Evolutionary conservation across 2,797 vertebrate species (phyloP), one percentile per base, ranked within the genome.

Genomic region (Eulemur coronatus): DNA sequence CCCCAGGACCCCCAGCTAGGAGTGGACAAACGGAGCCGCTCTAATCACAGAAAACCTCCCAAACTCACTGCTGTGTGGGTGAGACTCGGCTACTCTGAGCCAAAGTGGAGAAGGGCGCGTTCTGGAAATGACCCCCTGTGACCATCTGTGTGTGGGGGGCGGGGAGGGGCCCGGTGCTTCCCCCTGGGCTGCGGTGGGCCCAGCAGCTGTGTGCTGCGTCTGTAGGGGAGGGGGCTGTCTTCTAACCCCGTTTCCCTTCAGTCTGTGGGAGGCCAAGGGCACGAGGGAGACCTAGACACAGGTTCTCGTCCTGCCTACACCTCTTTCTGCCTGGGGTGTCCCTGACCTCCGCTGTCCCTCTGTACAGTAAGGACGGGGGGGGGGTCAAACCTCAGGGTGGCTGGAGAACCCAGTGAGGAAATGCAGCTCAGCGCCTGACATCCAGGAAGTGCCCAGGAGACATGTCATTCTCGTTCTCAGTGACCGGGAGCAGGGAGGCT

Each of bases 201-300:
- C 50, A 12, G 22, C 33, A 1, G 69, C 2, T 1, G 13, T 6
- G 35, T 0, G 3, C 0, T 2, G 55, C 43, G 20, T 52, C 48
- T 2, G 0, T 2, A 3, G 59, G 35, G 7, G n/a, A 17, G 9
- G 0, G 48, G 7, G 9, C 28, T 3, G 0, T 28, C 46, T 41
- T 82, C 70, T 35, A 35, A 61, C 33, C 13, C 0, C 4, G 0
- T 38, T 63, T 86, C 41, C 52, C 43, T 20, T 18, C 70, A 46
- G 50, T 67, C 63, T 65, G 33, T 0, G 0, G 17, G 67, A 84
- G 65, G 57, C 72, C 22, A 4, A 50, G 72, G 61, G 46, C 55
- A 63, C 2, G 43, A 17, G 0, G 35, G 30, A n/a, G n/a, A 30
- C 30, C 14, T 26, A 26, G 57, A 69, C 22, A 33, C 3, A 10